These are phyloP conservation scores for Scomberomorus guttatus DNA, from an alignment of 2,797 vertebrate genomes.

Conservation along the genomic window DNA sequence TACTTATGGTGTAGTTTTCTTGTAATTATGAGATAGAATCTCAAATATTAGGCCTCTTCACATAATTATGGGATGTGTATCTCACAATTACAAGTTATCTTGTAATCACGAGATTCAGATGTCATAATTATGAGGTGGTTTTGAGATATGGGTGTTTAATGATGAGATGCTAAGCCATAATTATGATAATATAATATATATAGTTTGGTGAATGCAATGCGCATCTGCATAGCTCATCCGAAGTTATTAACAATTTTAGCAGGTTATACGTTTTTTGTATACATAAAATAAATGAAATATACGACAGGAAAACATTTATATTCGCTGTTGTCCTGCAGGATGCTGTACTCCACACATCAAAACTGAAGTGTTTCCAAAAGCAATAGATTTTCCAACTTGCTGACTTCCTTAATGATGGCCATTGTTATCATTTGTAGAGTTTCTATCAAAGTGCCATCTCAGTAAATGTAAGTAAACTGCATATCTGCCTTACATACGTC, in stretches of 20 bases:
- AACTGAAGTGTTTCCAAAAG: slow-evolving; percentile 11
- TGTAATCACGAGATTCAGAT: neutral
- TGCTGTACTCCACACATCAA: slow-evolving; percentile 21
- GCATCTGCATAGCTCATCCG: neutral
- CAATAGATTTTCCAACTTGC: neutral
- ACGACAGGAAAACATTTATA: neutral
- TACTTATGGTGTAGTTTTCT: neutral
- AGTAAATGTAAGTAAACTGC: neutral
- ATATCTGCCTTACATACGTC: slow-evolving; percentile 15
- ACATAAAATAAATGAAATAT: neutral
- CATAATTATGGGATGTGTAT: neutral
- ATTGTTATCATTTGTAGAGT: neutral
- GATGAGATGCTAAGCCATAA: too few relatives aligned
- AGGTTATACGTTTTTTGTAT: neutral
- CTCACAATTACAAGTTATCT: too few relatives aligned
- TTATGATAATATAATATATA: neutral
- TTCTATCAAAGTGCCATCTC: slow-evolving; percentile 23
- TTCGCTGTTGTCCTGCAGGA: slow-evolving; percentile 18
- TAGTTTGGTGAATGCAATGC: neutral
- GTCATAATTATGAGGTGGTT: neutral
- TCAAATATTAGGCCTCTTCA: too few relatives aligned
- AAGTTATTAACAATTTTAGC: neutral
- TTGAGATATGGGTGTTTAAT: too few relatives aligned
- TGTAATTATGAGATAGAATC: neutral
- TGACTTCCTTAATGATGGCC: neutral